Evolutionary conservation across 2,113 vertebrate species (phyloP), one percentile per base, ranked within the genome.

Genomic region (Larimichthys polyactis): DNA sequence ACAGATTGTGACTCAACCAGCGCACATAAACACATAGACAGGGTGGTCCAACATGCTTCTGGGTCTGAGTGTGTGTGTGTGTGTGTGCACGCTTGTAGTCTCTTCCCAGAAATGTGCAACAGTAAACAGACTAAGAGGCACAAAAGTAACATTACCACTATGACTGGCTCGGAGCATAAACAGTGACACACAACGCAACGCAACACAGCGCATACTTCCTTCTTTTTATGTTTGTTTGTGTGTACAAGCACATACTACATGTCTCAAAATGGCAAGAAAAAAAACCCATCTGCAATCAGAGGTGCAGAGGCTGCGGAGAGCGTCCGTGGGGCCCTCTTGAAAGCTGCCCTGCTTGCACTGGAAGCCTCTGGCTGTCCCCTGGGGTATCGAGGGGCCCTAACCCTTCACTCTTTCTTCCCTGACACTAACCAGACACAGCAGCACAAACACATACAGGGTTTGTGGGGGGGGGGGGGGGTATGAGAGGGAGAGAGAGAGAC

Each of bases 341-440:
- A 82, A 90, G 74, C 69, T 74, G 69, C 70, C 84, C 79, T 77
- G 85, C 57, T 74, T 87, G 59, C 60, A 72, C 70, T 76, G 70
- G 85, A 80, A 91, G 90, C 87, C 87, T 87, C 76, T 89, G 82
- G 84, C 58, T 69, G 86, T 88, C 86, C 89, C 87, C 78, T 40
- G 59, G 68, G 83, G 87, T 79, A 68, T 88, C 46, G 8, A 76
- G 85, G 75, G 91, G 87, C 88, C 82, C 79, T 69, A 71, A 74
- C 85, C 91, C 78, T 86, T 89, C 82, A 67, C 84, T 90, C 87
- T 84, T 89, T 87, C 73, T 63, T 86, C 72, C 59, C 78, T 88
- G 91, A 94, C 82, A 85, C 82, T 90, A 92, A 92, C 89, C 93
- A 94, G 91, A 93, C 81, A 87, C 89, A 92, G 88, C 86, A 89